A percentile compares a stretch with the other conserved stretches of the same genome.
phyloP scores from a whole-genome alignment of 1,140 invertebrate species.

The Oncopodura yosiiana region DNA sequence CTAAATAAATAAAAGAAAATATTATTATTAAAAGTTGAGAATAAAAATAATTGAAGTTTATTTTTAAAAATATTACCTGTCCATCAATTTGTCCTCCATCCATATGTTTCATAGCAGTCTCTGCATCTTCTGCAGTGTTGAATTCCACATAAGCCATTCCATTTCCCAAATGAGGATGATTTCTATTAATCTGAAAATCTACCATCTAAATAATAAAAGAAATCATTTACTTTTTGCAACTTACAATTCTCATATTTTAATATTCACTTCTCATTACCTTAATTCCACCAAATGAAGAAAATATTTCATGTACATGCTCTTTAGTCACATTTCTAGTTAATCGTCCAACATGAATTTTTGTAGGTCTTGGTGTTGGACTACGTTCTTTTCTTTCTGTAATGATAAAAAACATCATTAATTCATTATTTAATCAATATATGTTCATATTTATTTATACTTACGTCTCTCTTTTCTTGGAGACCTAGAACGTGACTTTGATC shows the following conservation, averaged over 20 bases:
- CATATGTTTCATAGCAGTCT: conserved; percentile 98
- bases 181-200: conserved; percentile 77
- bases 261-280: conserved; percentile 45
- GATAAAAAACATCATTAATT: neutral
- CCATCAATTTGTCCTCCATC: conserved; percentile 79
- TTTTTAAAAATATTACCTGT: conserved; percentile 45
- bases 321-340: conserved; percentile 84
- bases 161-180: conserved; percentile 70
- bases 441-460: neutral
- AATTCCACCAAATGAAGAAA: conserved; percentile 80
- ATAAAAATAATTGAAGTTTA: neutral
- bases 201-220: conserved; percentile 45
- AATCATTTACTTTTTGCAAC: neutral
- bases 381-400: conserved; percentile 50
- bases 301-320: conserved; percentile 88
- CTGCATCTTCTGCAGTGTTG: conserved; percentile 83
- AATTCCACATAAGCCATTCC: conserved; percentile 95
- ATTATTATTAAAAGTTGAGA: neutral
- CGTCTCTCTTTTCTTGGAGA: conserved; percentile 15
- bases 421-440: neutral
- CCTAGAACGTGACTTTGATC: conserved; percentile 5
- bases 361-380: conserved; percentile 72
- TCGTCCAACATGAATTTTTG: conserved; percentile 84
- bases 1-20: conserved; percentile 8
- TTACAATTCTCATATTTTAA: neutral